A percentile compares a stretch with the other conserved stretches of the same genome.
Evolutionary conservation across 2,113 vertebrate genomes (phyloP).

Genomic region (Piprites chloris): DNA sequence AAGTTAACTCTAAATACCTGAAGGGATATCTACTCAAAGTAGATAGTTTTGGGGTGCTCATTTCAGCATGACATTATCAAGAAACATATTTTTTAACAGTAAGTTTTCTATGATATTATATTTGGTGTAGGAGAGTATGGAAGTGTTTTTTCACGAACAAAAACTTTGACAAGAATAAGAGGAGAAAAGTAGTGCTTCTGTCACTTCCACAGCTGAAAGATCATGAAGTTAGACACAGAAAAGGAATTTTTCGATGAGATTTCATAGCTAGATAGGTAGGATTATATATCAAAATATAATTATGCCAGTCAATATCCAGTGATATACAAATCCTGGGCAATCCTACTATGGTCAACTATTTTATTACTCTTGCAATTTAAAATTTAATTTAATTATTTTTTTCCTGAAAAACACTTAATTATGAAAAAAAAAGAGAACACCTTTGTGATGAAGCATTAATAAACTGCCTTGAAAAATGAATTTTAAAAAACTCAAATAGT

Average conservation of each 20-base stretch:
- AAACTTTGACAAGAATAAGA: background rate
- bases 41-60: background rate
- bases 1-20: conserved; percentile 18
- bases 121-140: background rate
- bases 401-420: background rate
- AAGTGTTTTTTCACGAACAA: background rate
- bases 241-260: background rate
- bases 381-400: background rate
- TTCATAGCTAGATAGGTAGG: background rate
- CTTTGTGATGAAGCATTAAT: background rate
- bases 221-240: background rate
- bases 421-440: background rate
- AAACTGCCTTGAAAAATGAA: background rate
- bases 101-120: background rate
- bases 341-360: background rate
- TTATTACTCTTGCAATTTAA: background rate
- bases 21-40: background rate
- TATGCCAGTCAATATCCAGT: background rate
- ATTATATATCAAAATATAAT: background rate
- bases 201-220: background rate
- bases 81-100: background rate
- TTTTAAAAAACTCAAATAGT: background rate
- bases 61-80: background rate
- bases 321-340: background rate
- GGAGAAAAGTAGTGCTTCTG: background rate